Conservation (phyloP, 2,888 invertebrate genomes). For the Cephus rjabovi region DNA sequence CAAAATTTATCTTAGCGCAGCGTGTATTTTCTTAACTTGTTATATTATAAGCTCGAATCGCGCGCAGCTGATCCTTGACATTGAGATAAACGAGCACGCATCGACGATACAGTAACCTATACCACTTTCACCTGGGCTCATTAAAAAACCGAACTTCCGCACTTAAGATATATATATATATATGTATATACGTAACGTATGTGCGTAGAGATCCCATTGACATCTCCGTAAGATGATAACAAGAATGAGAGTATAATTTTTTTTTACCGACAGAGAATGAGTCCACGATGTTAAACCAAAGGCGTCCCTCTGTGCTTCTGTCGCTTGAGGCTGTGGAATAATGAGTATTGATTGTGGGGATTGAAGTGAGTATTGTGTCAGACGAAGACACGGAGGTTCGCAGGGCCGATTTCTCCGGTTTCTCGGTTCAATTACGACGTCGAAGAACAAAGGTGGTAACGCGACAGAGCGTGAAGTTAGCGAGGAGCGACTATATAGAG, state of each 20-base stretch:
- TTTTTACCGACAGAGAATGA: background rate
- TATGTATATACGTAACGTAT: too few relatives aligned
- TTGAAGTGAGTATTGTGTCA: constrained; percentile 5
- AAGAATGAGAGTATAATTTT: too few relatives aligned
- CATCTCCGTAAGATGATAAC: too few relatives aligned
- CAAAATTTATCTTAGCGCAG: background rate
- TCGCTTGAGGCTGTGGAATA: background rate
- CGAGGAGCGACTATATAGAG: constrained; percentile 4
- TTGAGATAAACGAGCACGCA: background rate
- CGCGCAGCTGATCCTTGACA: background rate
- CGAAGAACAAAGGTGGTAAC: constrained; percentile 4
- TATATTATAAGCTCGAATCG: background rate
- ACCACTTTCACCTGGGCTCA: background rate
- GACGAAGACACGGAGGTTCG: constrained; percentile 12
- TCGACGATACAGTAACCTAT: background rate
- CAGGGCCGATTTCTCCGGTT: constrained; percentile 31
- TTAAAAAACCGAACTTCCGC: background rate
- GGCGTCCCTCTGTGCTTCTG: background rate
- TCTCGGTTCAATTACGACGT: constrained; percentile 35
- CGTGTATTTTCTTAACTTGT: background rate
- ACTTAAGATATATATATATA: too few relatives aligned
- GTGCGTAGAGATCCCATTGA: too few relatives aligned
- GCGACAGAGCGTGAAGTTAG: constrained; percentile 15
- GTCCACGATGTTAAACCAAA: background rate
- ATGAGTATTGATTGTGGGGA: constrained; percentile 27